These are phyloP conservation scores for Gastracanthus pulcherrimus DNA, from an alignment of 2,888 invertebrate genomes.

Conservation along the genomic window DNA sequence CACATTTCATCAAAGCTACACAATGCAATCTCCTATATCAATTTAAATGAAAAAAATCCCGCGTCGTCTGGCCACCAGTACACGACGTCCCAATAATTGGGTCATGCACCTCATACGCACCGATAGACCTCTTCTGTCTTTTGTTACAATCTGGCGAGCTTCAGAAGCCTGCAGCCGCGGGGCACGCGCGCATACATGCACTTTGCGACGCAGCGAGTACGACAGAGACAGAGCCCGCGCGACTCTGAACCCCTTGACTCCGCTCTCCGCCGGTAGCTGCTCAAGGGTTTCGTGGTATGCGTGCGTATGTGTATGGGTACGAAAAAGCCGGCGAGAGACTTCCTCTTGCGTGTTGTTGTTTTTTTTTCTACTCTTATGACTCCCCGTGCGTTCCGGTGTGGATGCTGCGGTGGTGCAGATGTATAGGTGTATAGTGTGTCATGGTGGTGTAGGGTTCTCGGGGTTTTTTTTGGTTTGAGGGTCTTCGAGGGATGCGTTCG, in stretches of 20 bases:
- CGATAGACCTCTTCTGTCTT: not conserved
- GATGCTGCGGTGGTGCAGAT: too few relatives aligned
- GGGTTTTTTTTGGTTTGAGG: too few relatives aligned
- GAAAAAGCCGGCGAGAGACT: not conserved
- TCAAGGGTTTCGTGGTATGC: not conserved
- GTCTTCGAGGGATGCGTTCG: too few relatives aligned
- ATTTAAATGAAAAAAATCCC: too few relatives aligned
- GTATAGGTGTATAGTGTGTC: too few relatives aligned
- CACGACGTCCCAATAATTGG: too few relatives aligned
- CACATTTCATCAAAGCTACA: too few relatives aligned
- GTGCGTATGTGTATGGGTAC: too few relatives aligned
- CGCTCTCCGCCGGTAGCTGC: not conserved
- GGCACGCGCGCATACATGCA: not conserved
- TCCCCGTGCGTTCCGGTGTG: not conserved
- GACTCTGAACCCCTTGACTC: slow-evolving; percentile 10
- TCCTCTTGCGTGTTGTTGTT: too few relatives aligned
- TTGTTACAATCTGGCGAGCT: not conserved
- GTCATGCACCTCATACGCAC: not conserved
- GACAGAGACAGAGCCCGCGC: not conserved
- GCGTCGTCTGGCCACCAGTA: not conserved
- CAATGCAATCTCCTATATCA: too few relatives aligned
- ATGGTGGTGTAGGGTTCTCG: too few relatives aligned
- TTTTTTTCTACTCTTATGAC: not conserved
- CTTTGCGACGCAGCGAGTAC: not conserved
- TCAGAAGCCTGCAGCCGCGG: not conserved